Conservation (phyloP, 2,113 vertebrate genomes). For the Myrmecobius fasciatus region DNA sequence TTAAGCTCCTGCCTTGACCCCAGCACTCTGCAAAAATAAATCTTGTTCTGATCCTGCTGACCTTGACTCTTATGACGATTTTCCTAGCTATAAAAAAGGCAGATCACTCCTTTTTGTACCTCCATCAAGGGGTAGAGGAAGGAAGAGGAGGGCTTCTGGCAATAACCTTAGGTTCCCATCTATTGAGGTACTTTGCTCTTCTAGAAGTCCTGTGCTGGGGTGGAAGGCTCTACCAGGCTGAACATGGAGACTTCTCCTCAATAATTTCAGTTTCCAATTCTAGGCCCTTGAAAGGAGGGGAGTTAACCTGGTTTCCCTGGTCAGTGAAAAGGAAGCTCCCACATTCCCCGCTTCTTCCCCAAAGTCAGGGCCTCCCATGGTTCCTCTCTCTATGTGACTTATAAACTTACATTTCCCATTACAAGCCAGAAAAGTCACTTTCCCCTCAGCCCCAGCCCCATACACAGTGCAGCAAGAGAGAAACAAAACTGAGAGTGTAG, state of each 20-base stretch:
- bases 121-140: not conserved
- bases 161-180: not conserved
- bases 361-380: conserved; percentile 61
- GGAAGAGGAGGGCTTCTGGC: not conserved
- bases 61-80: too few relatives aligned
- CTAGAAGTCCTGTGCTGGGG: not conserved
- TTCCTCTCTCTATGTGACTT: not conserved
- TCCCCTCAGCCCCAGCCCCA: not conserved
- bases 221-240: not conserved
- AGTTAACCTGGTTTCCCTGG: not conserved
- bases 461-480: conserved; percentile 2
- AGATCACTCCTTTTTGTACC: not conserved
- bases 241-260: not conserved
- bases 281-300: not conserved
- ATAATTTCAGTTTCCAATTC: not conserved
- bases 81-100: not conserved
- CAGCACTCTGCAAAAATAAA: not conserved
- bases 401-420: conserved; percentile 54
- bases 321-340: not conserved
- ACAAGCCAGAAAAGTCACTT: conserved; percentile 57
- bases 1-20: not conserved
- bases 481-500: conserved; percentile 38
- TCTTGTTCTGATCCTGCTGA: not conserved
- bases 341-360: not conserved
- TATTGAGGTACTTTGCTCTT: not conserved